These are phyloP conservation scores for Pseudolaguvia tuberculata DNA, from an alignment of 2,113 vertebrate genomes.

Conservation along the genomic window DNA sequence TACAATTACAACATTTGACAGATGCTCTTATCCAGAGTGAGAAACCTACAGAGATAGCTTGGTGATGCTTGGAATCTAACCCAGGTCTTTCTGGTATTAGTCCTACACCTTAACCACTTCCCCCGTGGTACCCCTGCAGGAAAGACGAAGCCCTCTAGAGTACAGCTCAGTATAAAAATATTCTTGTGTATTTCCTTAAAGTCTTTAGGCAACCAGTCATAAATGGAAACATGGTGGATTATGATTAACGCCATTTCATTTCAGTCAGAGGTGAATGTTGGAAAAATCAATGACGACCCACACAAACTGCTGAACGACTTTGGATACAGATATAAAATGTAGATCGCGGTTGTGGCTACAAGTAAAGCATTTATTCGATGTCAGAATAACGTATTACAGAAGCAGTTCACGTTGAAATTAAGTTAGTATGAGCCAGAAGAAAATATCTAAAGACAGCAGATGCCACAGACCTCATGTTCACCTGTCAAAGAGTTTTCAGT, in stretches of 20 bases:
- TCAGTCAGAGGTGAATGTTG: neutral
- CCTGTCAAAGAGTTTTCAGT: neutral
- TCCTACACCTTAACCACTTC: no score
- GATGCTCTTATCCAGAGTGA: no score
- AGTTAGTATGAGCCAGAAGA: neutral
- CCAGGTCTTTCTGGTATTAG: no score
- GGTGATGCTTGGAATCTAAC: no score
- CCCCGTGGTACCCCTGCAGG: no score
- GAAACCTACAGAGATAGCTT: no score
- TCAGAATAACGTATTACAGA: neutral
- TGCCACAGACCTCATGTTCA: no score
- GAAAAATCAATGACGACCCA: constrained; percentile 1
- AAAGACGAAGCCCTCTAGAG: no score
- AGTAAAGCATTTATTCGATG: neutral
- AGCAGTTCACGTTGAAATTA: neutral
- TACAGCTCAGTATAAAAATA: neutral
- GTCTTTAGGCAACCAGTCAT: constrained; percentile 1
- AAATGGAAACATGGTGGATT: neutral
- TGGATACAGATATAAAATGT: neutral
- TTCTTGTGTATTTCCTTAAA: constrained; percentile 8
- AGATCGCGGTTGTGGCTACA: neutral
- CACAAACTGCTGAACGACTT: constrained; percentile 9
- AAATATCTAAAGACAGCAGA: no score
- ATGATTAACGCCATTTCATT: neutral
- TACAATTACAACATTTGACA: no score